Conservation (phyloP, 2,113 vertebrate genomes). For the Chitala chitala region DNA sequence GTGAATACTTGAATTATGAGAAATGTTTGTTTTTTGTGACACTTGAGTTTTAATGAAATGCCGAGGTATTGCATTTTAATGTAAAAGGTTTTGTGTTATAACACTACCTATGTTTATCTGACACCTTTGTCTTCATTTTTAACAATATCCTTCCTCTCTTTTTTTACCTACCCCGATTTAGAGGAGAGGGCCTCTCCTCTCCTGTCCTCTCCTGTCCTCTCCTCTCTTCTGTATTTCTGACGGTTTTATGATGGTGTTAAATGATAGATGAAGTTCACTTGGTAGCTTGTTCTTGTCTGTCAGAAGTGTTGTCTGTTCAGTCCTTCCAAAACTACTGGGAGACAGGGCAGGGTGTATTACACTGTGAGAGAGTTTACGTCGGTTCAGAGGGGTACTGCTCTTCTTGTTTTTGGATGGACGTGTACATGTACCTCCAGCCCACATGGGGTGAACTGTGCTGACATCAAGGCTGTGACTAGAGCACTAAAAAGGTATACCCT, state of each 20-base stretch:
- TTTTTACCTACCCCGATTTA: constrained; percentile 4
- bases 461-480: neutral
- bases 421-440: neutral
- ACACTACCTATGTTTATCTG: too few relatives aligned
- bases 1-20: too few relatives aligned
- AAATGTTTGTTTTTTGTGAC: too few relatives aligned
- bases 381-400: constrained; percentile 11
- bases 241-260: constrained; percentile 47
- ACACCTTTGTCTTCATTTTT: constrained; percentile 12
- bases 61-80: too few relatives aligned
- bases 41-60: too few relatives aligned
- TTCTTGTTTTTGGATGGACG: constrained; percentile 7
- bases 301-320: constrained; percentile 30
- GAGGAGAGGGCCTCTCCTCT: constrained; percentile 42
- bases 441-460: neutral
- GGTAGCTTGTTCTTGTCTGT: constrained; percentile 43
- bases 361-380: neutral
- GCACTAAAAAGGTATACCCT: neutral
- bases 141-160: neutral
- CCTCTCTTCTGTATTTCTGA: constrained; percentile 43
- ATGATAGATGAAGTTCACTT: constrained; percentile 55
- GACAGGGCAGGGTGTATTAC: constrained; percentile 23
- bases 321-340: constrained; percentile 29
- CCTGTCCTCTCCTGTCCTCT: constrained; percentile 37
- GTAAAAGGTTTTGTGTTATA: too few relatives aligned